Evolutionary conservation across 2,888 invertebrate species (phyloP), one percentile per base, ranked within the genome.

Genomic region (Therioaphis trifolii): DNA sequence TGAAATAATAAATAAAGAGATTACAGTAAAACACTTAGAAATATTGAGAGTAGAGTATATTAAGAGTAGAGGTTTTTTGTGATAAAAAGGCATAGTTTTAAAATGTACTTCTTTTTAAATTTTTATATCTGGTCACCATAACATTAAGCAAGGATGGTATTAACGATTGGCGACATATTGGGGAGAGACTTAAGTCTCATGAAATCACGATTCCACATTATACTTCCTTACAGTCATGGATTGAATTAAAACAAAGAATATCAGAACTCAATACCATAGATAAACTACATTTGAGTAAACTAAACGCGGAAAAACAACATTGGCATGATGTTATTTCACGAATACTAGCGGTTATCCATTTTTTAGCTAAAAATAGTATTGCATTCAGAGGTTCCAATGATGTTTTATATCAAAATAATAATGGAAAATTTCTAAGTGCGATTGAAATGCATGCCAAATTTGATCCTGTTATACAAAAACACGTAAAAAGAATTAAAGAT

Each of bases 251-350:
- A 68, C 12, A 43, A 43, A 68, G 43, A 68, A 68, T 68, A 68
- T 68, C 68, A 68, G 21, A 68, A 68, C 1, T 68, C 0, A 68
- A 43, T 68, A 68, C 68, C 43, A 68, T 40, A 68, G 40, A 68
- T 68, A 68, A 68, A 68, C 40, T 68, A 43, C 40, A 40, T 68
- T 40, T 43, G 2, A 43, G n/a, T 68, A 43, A 68, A 68, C 1
- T 68, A 68, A 68, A 68, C 68, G 68, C 43, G 40, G 68, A 40
- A 43, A 68, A 68, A 43, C 66, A 68, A 68, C 68, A 68, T 43
- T 68, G 43, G 66, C 21, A 68, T 68, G 68, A 68, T 68, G 68
- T 68, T 68, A 68, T 68, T 68, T 43, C 21, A 68, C 68, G 21
- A 68, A 68, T 68, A 43, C 40, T 68, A 66, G 66, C 35, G 18